Base-by-base conservation (phyloP, 2,888 invertebrate species). In the Baronia brevicornis region DNA sequence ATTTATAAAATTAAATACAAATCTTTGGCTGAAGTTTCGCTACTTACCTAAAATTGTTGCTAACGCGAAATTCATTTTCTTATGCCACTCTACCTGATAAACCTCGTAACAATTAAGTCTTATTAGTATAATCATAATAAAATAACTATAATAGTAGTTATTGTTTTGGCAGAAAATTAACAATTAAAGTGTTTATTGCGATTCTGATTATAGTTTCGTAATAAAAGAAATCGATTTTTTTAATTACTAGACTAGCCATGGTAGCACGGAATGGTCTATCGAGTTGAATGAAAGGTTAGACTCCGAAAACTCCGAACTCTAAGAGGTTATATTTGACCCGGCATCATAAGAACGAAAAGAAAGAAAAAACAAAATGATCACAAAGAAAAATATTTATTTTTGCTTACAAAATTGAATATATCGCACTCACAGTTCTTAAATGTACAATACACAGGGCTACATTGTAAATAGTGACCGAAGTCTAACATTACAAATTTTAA, bases 81-180 rank as follows among this genome's bases (percentile, higher is more conserved):
- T 3, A 25, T 5, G 7, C 22, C n/a, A 6, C 22, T 1, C 1
- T 15, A 10, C 4, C 4, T 8, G 2, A 30, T 5, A 1, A n/a
- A 11, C 2, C 23, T 10, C 29, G 23, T 30, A 9, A 7, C 17
- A 2, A 11, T 7, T 5, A 3, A 3, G 6, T 28, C 9, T 13
- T 10, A 10, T 3, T 5, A 2, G 8, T n/a, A n/a, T 6, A 19
- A 7, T 10, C 12, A 7, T 10, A 13, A 9, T 13, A 13, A 10
- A 14, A 4, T 14, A 3, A 12, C 5, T 5, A 8, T 14, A 25
- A 25, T 8, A 5, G 13, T n/a, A 5, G 3, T n/a, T 32, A 19
- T 8, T 4, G 4, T 10, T 20, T 19, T 18, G 13, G 7, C 21
- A 22, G 20, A 33, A 33, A 27, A 33, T 33, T 27, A 33, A 26